Percentiles rank a stretch among this genome's conserved stretches.
Conservation (phyloP, 2,113 vertebrate species). For the Trematocara stigmaticum region DNA sequence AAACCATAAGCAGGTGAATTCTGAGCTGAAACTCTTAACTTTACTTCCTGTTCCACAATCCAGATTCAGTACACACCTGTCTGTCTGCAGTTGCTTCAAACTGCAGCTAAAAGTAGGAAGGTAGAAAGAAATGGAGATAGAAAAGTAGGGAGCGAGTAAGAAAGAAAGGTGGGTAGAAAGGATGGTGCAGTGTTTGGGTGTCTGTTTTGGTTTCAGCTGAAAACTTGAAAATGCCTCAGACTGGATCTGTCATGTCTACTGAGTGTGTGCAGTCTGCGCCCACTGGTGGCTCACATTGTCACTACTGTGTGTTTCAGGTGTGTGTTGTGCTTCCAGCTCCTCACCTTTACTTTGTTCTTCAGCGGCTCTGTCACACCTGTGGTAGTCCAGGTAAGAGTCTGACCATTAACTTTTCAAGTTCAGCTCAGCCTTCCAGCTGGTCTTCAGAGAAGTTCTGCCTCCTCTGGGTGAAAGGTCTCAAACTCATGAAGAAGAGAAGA, state of each 20-base stretch:
- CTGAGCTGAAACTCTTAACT: background rate
- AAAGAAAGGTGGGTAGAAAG: background rate
- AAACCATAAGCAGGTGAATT: slow-evolving; percentile 50
- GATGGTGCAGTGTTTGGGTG: background rate
- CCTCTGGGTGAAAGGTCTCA: background rate
- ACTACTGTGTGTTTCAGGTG: slow-evolving; percentile 73
- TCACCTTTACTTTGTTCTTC: slow-evolving; percentile 87
- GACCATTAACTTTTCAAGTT: background rate
- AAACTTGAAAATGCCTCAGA: background rate
- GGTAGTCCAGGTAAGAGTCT: slow-evolving; percentile 79
- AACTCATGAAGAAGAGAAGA: background rate
- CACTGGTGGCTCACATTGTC: background rate
- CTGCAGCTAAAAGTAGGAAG: background rate
- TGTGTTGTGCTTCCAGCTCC: slow-evolving; percentile 86
- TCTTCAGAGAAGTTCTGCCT: background rate
- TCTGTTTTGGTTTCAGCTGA: background rate
- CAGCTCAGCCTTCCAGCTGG: background rate
- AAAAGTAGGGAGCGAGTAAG: background rate
- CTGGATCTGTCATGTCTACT: background rate
- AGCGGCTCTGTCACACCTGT: slow-evolving; percentile 65
- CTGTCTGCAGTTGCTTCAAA: background rate
- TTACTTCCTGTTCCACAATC: background rate
- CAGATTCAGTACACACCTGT: background rate
- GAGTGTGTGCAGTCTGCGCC: background rate
- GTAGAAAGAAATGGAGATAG: background rate